Conservation (phyloP, 2,888 invertebrate species). For the Sabatieria punctata region DNA sequence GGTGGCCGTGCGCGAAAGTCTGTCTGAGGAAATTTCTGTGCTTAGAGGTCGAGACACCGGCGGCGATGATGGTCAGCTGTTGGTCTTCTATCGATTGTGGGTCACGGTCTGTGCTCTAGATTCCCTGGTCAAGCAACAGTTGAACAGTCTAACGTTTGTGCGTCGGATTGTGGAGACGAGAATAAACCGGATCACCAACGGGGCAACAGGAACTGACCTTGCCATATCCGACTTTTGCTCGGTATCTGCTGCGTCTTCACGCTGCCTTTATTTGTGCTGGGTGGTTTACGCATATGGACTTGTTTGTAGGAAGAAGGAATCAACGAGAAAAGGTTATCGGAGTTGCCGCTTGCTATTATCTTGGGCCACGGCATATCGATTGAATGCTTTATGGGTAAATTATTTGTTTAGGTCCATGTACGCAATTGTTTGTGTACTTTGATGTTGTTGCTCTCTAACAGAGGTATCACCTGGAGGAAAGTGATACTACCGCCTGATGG, state of each 20-base stretch:
- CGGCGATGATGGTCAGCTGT: conserved; percentile 51
- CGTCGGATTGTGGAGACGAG: not conserved
- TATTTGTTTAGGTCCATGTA: not conserved
- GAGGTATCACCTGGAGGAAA: no score
- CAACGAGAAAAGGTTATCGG: conserved; percentile 38
- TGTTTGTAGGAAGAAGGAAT: no score
- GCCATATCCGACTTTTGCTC: no score
- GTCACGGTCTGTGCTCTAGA: conserved; percentile 41
- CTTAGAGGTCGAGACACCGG: conserved; percentile 63
- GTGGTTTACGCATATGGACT: no score
- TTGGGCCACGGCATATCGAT: conserved; percentile 58
- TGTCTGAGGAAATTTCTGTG: conserved; percentile 56
- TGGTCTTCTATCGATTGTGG: no score
- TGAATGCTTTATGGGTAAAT: conserved; percentile 46
- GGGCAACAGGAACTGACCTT: no score
- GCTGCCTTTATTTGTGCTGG: no score
- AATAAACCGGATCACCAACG: conserved; percentile 1
- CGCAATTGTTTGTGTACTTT: no score
- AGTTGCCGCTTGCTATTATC: conserved; percentile 51
- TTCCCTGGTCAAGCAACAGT: conserved; percentile 59
- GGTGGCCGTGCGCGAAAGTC: conserved; percentile 56
- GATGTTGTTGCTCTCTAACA: no score
- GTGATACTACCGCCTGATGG: no score
- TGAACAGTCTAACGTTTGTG: conserved; percentile 64
- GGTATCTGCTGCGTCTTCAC: no score